Conservation (phyloP, 2,888 invertebrate genomes). For the Papilio protenor region DNA sequence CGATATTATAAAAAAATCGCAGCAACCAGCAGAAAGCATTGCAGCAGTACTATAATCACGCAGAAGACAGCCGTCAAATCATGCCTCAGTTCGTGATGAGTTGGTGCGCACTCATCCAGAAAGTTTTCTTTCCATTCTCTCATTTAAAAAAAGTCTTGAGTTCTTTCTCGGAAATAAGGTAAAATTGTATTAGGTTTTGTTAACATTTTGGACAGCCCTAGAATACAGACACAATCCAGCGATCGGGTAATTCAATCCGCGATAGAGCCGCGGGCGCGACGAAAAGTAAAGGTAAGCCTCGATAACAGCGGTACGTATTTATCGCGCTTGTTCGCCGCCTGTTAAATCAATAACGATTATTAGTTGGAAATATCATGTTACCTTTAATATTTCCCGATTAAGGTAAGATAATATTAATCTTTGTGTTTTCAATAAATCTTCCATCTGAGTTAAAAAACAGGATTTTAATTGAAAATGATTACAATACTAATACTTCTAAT, state of each 20-base stretch:
- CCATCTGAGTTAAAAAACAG: neutral
- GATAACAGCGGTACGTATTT: conserved; percentile 46
- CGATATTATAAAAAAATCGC: neutral
- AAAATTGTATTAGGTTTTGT: conserved; percentile 20
- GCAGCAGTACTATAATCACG: no score
- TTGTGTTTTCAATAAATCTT: neutral
- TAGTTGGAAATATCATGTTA: conserved; percentile 30
- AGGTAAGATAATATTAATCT: neutral
- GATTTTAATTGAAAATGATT: neutral
- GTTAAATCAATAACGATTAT: conserved; percentile 38
- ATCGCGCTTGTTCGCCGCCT: conserved; percentile 43
- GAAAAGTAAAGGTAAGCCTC: conserved; percentile 55
- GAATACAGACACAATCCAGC: conserved; percentile 52
- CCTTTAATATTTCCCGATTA: conserved; percentile 20
- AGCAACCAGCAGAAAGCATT: neutral
- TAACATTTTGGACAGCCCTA: conserved; percentile 38
- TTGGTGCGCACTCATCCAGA: no score
- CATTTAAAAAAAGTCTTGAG: no score
- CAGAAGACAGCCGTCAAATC: no score
- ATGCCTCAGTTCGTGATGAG: no score
- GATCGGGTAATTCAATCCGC: conserved; percentile 63
- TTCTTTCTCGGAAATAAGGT: neutral
- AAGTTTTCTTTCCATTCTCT: no score
- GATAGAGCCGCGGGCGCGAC: conserved; percentile 55
- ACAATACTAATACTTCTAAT: neutral